Conservation (phyloP, 2,888 invertebrate species). For the Molorchus minor region DNA sequence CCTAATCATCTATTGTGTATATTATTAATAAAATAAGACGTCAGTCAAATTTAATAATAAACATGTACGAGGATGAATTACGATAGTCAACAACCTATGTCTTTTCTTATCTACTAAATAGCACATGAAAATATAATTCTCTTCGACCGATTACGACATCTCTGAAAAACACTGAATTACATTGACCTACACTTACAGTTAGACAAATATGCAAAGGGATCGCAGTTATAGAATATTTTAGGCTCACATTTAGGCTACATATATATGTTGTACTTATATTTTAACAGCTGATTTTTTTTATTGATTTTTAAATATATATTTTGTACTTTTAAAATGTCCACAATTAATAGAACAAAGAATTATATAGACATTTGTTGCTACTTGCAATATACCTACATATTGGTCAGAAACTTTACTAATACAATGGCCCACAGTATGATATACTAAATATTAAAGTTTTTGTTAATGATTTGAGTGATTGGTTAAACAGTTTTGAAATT, state of each 20-base stretch:
- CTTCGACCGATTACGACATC: slow-evolving; percentile 21
- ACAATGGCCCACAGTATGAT: too few species aligned
- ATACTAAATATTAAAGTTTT: too few species aligned
- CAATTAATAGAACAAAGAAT: neutral
- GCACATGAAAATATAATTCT: slow-evolving; percentile 28
- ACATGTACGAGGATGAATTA: neutral
- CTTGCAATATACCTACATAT: too few species aligned
- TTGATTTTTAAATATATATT: slow-evolving; percentile 9
- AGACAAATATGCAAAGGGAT: slow-evolving; percentile 38
- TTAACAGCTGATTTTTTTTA: slow-evolving; percentile 23
- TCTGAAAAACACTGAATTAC: slow-evolving; percentile 32
- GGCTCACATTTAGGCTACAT: slow-evolving; percentile 45
- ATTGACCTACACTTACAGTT: slow-evolving; percentile 37
- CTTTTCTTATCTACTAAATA: slow-evolving; percentile 20
- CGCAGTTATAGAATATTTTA: slow-evolving; percentile 33
- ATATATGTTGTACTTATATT: slow-evolving; percentile 21
- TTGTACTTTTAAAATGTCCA: slow-evolving; percentile 11
- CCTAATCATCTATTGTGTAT: too few species aligned
- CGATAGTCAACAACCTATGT: slow-evolving; percentile 22
- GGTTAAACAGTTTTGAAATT: too few species aligned
- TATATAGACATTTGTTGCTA: neutral
- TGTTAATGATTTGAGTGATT: too few species aligned
- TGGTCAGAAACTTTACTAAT: too few species aligned
- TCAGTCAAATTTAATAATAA: neutral
- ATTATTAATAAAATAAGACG: too few species aligned